Evolutionary conservation across 2,888 invertebrate species (phyloP), one percentile per base, ranked within the genome.

Genomic region (Lysandra bellargus): DNA sequence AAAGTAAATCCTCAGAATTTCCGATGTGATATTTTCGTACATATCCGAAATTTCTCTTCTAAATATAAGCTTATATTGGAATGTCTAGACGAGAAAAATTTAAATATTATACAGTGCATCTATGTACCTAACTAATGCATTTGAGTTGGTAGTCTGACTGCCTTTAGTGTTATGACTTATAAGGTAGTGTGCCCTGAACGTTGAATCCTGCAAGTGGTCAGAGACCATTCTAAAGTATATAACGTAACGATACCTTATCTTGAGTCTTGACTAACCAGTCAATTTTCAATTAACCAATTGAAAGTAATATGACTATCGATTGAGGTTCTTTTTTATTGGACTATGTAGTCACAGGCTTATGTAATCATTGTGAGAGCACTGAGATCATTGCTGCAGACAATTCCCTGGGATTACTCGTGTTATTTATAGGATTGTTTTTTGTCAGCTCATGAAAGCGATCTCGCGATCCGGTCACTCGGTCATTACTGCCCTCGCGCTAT

Each of bases 401-500:
- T 37, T 49, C 23, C 44, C n/a, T 40, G 17, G 23, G 75, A 75
- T 75, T 23, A 30, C 44, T 44, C n/a, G 12, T n/a, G 53, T 53
- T 57, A 76, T 76, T 57, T 74, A 74, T 79, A 57, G 79, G 23
- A 30, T 44, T 61, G 74, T 76, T 80, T 80, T 80, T 79, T 77
- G 75, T 75, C 30, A 44, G 14, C 76, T 75, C 61, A 61, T 61
- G 44, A 74, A 80, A 79, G 80, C 80, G 60, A 81, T 81, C 82
- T 81, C 87, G 86, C 86, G 86, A 89, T 86, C 85, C 91, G 93
- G 93, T 92, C 93, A 93, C 89, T 92, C 91, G 93, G 92, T 92
- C 94, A 93, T 93, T 93, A 93, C 92, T 90, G 92, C 93, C 93
- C 92, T 84, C 89, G 88, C 87, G 90, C 91, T 92, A 94, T 94